A percentile compares a stretch with the other conserved stretches of the same genome.
phyloP scores from a whole-genome alignment of 2,797 vertebrate genomes.

The Poeciliopsis paucimaculata region DNA sequence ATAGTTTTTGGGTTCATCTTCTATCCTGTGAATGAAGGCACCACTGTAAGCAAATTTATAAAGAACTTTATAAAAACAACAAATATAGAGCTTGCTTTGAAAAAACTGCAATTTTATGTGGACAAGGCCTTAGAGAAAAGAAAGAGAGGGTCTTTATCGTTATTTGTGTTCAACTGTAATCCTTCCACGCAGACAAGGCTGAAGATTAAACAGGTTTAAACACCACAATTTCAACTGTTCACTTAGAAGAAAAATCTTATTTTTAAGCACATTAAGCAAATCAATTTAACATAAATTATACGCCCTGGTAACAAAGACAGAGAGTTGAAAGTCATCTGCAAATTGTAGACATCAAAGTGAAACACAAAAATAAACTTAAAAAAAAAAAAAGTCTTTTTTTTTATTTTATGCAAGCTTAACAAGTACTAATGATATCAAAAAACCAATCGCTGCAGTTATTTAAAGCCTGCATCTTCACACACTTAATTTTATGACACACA shows the following conservation, averaged over 20 bases:
- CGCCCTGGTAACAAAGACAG: conserved; percentile 79
- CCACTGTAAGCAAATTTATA: too few relatives aligned
- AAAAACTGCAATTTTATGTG: not conserved
- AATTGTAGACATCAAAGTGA: conserved; percentile 85
- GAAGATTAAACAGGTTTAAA: conserved; percentile 85
- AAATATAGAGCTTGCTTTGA: not conserved
- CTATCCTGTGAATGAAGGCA: not conserved
- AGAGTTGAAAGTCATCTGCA: conserved; percentile 82
- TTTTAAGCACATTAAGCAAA: conserved; percentile 88
- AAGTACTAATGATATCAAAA: conserved; percentile 54
- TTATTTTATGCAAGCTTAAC: conserved; percentile 52
- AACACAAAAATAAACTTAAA: conserved; percentile 80
- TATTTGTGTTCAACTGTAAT: conserved; percentile 79
- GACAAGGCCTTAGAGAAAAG: conserved; percentile 57
- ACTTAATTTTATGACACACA: conserved; percentile 37
- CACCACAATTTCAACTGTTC: conserved; percentile 80
- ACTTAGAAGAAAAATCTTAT: conserved; percentile 77
- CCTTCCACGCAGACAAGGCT: conserved; percentile 77
- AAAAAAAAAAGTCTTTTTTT: conserved; percentile 18
- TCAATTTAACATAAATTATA: conserved; percentile 90
- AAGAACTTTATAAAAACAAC: not conserved
- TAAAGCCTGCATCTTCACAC: conserved; percentile 47
- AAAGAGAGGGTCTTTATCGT: conserved; percentile 71
- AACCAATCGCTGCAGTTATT: conserved; percentile 51
- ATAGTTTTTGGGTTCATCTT: not conserved